Conservation (phyloP, 2,888 invertebrate genomes). For the Parnassius orleans region DNA sequence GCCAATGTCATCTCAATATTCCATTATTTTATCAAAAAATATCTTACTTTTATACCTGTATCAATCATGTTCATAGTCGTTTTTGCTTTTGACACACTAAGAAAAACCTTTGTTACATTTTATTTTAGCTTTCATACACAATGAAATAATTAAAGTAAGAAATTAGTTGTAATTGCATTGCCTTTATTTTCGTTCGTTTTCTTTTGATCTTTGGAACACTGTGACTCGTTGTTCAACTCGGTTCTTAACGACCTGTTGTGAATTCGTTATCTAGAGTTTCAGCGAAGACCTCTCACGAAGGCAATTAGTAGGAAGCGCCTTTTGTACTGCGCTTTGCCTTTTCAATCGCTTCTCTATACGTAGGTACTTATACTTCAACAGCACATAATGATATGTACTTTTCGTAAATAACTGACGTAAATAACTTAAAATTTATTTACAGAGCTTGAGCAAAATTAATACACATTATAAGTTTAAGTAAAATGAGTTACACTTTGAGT, state of each 20-base stretch:
- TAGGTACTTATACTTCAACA: not conserved
- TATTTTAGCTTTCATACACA: not conserved
- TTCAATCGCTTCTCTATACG: not conserved
- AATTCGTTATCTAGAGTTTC: conserved; percentile 23
- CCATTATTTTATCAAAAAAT: too few species aligned
- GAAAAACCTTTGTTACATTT: too few species aligned
- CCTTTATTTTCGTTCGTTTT: conserved; percentile 7
- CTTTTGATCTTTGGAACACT: conserved; percentile 17
- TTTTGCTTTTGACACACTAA: too few species aligned
- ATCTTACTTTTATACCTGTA: too few species aligned
- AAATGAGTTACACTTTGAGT: too few species aligned
- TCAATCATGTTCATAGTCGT: too few species aligned
- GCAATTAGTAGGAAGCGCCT: conserved; percentile 23
- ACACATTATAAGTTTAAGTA: too few species aligned
- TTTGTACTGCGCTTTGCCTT: conserved; percentile 18
- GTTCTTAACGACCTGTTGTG: conserved; percentile 14
- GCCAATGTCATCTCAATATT: too few species aligned
- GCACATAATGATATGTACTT: too few species aligned
- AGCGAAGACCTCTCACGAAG: conserved; percentile 19
- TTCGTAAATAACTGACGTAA: too few species aligned
- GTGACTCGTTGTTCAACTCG: conserved; percentile 13
- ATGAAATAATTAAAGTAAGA: conserved; percentile 5
- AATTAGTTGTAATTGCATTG: conserved; percentile 2
- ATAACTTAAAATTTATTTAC: too few species aligned
- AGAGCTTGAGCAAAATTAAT: too few species aligned